Evolutionary conservation across 2,888 invertebrate species (phyloP), one percentile per base, ranked within the genome.

Genomic region (Parnassius smintheus): DNA sequence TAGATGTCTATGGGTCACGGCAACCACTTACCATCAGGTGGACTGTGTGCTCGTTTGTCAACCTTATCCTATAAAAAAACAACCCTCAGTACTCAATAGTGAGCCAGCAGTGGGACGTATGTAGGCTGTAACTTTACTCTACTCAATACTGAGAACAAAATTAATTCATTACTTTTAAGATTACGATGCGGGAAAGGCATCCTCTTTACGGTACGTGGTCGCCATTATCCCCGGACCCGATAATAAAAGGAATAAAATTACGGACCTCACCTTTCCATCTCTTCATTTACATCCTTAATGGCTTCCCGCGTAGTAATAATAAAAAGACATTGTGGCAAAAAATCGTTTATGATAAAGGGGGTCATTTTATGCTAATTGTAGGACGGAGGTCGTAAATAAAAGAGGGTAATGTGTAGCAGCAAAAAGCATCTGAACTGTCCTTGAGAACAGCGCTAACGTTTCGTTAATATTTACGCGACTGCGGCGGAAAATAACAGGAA

Each of bases 191-290:
- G 48, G 7, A 18, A 46, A 25, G 46, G 56, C 9, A 22, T 22
- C 13, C 49, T 45, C 10, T 49, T 49, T 49, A 4, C 2, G 49
- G 56, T 49, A 57, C 49, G 56, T 49, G 56, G 35, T 13, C 48
- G 56, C 49, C 56, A 41, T 57, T 49, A 49, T 49, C 56, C 13
- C 11, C 25, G 9, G 49, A 9, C 10, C 48, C n/a, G 49, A 41
- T 57, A 41, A 57, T 57, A 57, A 57, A 57, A 13, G 48, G 56
- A 49, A 57, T 57, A 57, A 57, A 57, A 57, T 57, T 48, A 48
- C 49, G 35, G 35, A 41, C 56, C 48, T 46, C 48, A 48, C 56
- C 49, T 49, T 57, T 22, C 48, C 56, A 49, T 13, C 18, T 57
- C 46, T 25, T 18, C 56, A 57, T 57, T 57, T 57, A 49, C 56